Conservation (phyloP, 2,888 invertebrate genomes). For the Ennomos fuscantarius region DNA sequence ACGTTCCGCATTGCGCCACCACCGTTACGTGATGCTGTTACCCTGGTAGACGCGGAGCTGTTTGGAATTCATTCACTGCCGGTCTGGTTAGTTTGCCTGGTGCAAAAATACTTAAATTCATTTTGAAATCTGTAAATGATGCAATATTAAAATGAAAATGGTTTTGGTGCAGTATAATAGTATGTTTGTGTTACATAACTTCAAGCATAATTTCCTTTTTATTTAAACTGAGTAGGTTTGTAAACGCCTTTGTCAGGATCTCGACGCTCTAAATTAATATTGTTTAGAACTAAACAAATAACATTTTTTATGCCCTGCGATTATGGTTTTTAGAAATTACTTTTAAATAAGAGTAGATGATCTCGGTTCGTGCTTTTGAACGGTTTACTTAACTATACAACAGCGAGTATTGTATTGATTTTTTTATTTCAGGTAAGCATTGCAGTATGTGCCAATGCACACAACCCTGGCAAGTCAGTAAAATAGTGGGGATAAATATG, state of each 20-base stretch:
- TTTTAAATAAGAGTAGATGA: too few species aligned
- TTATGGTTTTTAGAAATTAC: too few species aligned
- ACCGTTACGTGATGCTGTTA: conserved; percentile 71
- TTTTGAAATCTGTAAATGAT: conserved; percentile 23
- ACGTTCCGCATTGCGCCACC: conserved; percentile 71
- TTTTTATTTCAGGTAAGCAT: conserved; percentile 61
- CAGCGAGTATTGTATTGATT: conserved; percentile 17
- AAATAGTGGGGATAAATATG: conserved; percentile 48
- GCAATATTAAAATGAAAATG: conserved; percentile 18
- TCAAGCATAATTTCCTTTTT: too few species aligned
- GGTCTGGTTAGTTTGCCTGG: conserved; percentile 31
- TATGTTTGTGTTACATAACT: too few species aligned
- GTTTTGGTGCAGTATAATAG: conserved; percentile 1
- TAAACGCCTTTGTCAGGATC: too few species aligned
- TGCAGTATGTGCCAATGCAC: background rate
- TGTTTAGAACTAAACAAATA: too few species aligned
- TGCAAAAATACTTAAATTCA: conserved; percentile 26
- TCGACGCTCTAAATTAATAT: too few species aligned
- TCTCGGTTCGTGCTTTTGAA: too few species aligned
- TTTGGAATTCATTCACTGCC: conserved; percentile 38
- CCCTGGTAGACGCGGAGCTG: conserved; percentile 44
- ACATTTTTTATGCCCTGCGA: too few species aligned
- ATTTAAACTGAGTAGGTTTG: too few species aligned
- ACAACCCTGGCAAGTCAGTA: conserved; percentile 6
- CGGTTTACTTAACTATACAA: too few species aligned